phyloP scores from a whole-genome alignment of 37 sponge, comb jelly and placozoan genomes.

The Halichondria panicea region DNA sequence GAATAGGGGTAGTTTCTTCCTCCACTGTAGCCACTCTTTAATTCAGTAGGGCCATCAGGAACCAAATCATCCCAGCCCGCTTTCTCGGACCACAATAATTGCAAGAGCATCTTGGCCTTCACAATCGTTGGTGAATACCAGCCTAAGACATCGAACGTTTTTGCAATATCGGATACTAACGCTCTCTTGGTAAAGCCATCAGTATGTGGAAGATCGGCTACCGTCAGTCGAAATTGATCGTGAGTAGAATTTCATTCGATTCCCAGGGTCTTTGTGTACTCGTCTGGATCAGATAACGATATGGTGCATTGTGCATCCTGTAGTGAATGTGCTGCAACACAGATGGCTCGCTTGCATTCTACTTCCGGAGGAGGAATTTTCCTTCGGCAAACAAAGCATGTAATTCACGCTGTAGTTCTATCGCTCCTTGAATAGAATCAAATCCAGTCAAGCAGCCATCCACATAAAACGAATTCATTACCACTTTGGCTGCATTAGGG shows the following conservation, averaged over 20 bases:
- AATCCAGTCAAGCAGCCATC: slow-evolving; percentile 15
- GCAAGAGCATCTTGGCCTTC: slow-evolving; percentile 25
- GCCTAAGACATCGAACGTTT: slow-evolving; percentile 16
- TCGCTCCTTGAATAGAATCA: slow-evolving; percentile 10
- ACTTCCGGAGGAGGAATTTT: slow-evolving; percentile 11
- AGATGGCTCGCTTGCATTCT: slow-evolving; percentile 19
- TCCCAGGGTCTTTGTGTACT: slow-evolving; percentile 14
- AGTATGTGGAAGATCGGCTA: slow-evolving; percentile 2
- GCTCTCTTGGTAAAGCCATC: slow-evolving; percentile 26
- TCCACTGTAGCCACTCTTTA: slow-evolving; percentile 13
- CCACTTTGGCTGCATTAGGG: neutral
- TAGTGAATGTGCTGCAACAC: slow-evolving; percentile 11
- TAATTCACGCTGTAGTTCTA: neutral
- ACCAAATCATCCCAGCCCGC: slow-evolving; percentile 22
- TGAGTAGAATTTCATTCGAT: slow-evolving; percentile 15
- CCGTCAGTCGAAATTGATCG: slow-evolving; percentile 22
- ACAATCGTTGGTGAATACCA: slow-evolving; percentile 29
- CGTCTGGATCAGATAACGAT: neutral
- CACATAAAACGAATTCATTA: slow-evolving; percentile 16
- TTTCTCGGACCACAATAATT: slow-evolving; percentile 1
- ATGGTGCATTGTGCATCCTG: neutral
- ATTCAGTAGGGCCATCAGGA: neutral
- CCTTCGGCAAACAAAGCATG: neutral
- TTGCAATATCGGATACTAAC: slow-evolving; percentile 10
- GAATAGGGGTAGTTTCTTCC: slow-evolving; percentile 6